These are phyloP conservation scores for Paragorgia papillata DNA, from an alignment of 92 coral and sea anemone species.

Conservation along the genomic window DNA sequence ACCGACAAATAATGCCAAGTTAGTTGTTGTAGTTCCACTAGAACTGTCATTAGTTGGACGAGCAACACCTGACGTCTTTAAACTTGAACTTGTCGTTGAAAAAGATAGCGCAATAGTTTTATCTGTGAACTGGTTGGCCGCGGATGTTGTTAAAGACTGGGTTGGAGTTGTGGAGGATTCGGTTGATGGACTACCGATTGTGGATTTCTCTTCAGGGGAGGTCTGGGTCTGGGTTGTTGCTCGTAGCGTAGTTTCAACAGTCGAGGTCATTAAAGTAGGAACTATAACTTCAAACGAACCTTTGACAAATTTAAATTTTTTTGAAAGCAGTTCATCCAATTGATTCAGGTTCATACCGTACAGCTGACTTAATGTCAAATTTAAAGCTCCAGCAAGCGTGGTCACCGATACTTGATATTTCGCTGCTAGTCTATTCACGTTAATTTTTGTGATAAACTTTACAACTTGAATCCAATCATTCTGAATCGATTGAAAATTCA, in stretches of 20 bases:
- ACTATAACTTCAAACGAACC: background rate
- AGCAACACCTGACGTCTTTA: background rate
- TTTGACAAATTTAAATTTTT: background rate
- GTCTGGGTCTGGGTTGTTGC: background rate
- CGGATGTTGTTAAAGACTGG: background rate
- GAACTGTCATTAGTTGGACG: background rate
- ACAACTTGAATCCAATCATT: slow-evolving; percentile 33
- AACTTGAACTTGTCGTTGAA: background rate
- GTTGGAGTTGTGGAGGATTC: background rate
- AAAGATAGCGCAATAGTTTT: background rate
- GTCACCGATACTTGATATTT: background rate
- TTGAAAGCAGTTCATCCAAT: slow-evolving; percentile 18
- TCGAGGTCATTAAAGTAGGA: background rate
- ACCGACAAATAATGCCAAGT: slow-evolving; percentile 18
- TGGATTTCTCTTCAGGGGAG: background rate
- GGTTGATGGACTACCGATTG: background rate
- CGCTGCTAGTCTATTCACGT: background rate
- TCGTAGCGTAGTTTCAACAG: background rate
- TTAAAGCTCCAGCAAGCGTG: slow-evolving; percentile 9
- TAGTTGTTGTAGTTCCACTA: background rate
- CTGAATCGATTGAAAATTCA: slow-evolving; percentile 14
- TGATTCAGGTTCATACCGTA: background rate
- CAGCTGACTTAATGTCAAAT: background rate
- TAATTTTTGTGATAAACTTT: slow-evolving; percentile 6
- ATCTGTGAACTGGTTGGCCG: background rate